Percentiles rank a stretch among this genome's conserved stretches.
Evolutionary conservation across 2,113 vertebrate genomes (phyloP).

Genomic region (Phaetusa simplex): DNA sequence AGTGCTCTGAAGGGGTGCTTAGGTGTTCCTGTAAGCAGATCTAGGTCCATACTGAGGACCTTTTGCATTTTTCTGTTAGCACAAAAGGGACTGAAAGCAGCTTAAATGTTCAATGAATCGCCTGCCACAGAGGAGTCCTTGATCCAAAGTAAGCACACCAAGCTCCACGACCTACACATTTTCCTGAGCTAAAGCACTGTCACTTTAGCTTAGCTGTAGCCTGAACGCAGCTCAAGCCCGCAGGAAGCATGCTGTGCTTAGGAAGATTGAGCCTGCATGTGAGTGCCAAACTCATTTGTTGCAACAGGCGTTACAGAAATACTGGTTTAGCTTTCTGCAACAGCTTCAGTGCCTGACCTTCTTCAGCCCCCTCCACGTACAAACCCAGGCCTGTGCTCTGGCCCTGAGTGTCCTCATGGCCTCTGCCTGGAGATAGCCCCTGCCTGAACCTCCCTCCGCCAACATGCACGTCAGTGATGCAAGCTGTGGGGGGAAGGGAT

Average conservation of each 20-base stretch:
- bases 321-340: neutral
- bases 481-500: neutral
- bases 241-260: neutral
- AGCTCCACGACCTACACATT: neutral
- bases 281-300: neutral
- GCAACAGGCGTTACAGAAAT: neutral
- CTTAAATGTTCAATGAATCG: neutral
- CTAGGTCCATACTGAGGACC: neutral
- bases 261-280: neutral
- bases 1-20: neutral
- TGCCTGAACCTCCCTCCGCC: neutral
- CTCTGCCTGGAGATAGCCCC: neutral
- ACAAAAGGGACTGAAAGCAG: neutral
- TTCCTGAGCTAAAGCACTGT: neutral
- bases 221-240: neutral
- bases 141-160: neutral
- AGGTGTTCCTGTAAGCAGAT: neutral
- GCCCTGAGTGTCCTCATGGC: neutral
- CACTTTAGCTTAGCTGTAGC: neutral
- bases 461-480: accelerated
- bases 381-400: neutral
- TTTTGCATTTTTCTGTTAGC: neutral
- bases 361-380: accelerated
- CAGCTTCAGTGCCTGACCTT: neutral
- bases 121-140: neutral